Base-by-base conservation (phyloP, 2,797 vertebrate genomes). In the Okamejei kenojei region DNA sequence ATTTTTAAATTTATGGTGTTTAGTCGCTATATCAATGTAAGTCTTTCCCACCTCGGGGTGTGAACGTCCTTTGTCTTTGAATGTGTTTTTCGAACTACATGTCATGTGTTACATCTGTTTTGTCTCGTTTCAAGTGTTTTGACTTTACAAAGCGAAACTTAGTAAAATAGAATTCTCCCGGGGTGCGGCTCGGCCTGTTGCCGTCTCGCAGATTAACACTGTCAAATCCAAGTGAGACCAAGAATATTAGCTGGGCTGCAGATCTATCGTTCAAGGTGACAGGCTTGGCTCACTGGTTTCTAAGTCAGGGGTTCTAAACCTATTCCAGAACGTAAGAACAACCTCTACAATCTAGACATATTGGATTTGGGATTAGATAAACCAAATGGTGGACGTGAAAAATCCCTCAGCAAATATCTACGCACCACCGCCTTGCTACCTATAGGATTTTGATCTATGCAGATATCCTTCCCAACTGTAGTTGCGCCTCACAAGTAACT, bases 1-100 rank as follows among this genome's bases (percentile, higher is more conserved):
- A 15, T 19, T 95, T 94, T 96, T 94, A 81, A 94, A 94, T 94
- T 93, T 65, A 35, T 93, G 81, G 68, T 95, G 95, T 95, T 94
- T 93, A 63, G 93, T 95, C 92, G 94, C 94, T 95, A 93, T 93
- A 93, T 94, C 21, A 74, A 74, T 74, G 71, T 21, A 74, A 74
- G 71, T 74, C 71, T 74, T 94, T 90, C 6, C n/a, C 93, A 92
- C 90, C 93, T 93, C 79, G 19, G 79, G 79, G 58, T 82, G 93
- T 93, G 90, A 92, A n/a, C 23, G 90, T 92, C 90, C 8, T 76
- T 92, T 92, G 90, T 92, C 90, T 38, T 54, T 74, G 4, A 92
- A 74, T 91, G 38, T 35, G 23, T 29, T 92, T 54, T 76, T 74
- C 73, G 17, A 76, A 26, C 35, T 73, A n/a, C 45, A 29, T 74